Percentiles rank a stretch among this genome's conserved stretches.
Evolutionary conservation across 2,113 vertebrate genomes (phyloP).

Genomic region (Sprattus sprattus): DNA sequence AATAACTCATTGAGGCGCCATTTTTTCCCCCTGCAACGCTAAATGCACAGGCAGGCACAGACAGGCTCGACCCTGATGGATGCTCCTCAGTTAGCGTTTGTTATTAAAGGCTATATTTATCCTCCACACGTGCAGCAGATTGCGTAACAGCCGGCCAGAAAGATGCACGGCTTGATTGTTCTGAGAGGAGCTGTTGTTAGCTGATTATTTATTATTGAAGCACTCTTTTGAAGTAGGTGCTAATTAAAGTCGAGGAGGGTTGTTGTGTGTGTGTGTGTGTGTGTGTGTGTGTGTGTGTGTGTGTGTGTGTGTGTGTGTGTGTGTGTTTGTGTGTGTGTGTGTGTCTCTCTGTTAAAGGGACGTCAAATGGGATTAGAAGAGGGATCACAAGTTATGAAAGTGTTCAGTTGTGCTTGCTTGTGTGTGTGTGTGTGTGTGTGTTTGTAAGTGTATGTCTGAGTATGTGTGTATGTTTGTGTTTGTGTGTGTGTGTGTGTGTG

Average conservation of each 20-base stretch:
- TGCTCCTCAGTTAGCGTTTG: not conserved
- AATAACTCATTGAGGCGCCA: not conserved
- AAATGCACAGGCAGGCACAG: not conserved
- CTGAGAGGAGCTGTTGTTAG: not conserved
- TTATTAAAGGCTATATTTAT: not conserved
- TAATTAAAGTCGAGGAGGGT: not conserved
- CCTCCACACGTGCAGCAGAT: not conserved
- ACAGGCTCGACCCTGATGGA: not conserved
- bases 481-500: not conserved
- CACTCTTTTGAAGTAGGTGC: not conserved
- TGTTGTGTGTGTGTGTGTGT: not conserved
- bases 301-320: not conserved
- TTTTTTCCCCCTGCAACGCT: too few relatives aligned
- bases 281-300: not conserved
- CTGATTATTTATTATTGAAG: not conserved
- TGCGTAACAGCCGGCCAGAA: not conserved
- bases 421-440: not conserved
- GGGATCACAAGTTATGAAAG: not conserved
- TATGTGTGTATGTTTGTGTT: not conserved
- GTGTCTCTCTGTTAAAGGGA: not conserved
- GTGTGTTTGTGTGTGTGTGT: not conserved
- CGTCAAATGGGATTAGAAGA: not conserved
- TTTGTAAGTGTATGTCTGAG: not conserved
- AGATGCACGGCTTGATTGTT: slow-evolving; percentile 1
- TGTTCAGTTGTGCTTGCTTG: not conserved